Evolutionary conservation across 2,113 vertebrate genomes (phyloP).

Genomic region (Vanacampus margaritifer): DNA sequence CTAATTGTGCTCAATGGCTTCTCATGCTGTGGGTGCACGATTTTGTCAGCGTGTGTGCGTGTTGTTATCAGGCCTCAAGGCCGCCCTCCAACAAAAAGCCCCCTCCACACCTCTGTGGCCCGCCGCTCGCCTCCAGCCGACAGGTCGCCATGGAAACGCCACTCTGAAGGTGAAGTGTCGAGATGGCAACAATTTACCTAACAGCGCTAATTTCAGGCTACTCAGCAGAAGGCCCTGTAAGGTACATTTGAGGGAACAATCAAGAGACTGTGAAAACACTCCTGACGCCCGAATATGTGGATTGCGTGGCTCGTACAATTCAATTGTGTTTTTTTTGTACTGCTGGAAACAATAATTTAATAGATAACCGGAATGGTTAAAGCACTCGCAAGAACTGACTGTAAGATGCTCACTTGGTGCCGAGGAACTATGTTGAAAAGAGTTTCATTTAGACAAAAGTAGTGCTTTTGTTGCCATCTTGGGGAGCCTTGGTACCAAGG

Average conservation of each 20-base stretch:
- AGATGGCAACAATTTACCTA: conserved; percentile 17
- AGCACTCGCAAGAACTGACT: too few relatives aligned
- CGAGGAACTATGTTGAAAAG: background rate
- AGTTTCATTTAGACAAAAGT: background rate
- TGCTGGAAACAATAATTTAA: too few relatives aligned
- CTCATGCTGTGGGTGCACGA: conserved; percentile 6
- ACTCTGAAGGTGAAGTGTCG: conserved; percentile 27
- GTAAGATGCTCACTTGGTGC: too few relatives aligned
- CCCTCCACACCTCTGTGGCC: conserved; percentile 2
- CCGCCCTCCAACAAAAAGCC: conserved; percentile 14
- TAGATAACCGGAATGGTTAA: too few relatives aligned
- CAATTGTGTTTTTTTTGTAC: too few relatives aligned
- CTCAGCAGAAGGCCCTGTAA: too few relatives aligned
- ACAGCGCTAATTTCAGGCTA: conserved; percentile 23
- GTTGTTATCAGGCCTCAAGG: conserved; percentile 33
- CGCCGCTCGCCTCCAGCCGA: conserved; percentile 27
- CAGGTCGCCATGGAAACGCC: conserved; percentile 47
- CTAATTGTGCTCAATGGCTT: conserved; percentile 23
- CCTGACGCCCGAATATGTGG: too few relatives aligned
- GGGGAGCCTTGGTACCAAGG: background rate
- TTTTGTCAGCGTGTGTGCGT: background rate
- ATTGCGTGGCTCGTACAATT: too few relatives aligned
- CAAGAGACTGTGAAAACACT: too few relatives aligned
- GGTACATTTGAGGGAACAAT: background rate
- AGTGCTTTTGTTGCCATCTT: background rate